Conservation (phyloP, 2,797 vertebrate genomes). For the Chrysocyon brachyurus region DNA sequence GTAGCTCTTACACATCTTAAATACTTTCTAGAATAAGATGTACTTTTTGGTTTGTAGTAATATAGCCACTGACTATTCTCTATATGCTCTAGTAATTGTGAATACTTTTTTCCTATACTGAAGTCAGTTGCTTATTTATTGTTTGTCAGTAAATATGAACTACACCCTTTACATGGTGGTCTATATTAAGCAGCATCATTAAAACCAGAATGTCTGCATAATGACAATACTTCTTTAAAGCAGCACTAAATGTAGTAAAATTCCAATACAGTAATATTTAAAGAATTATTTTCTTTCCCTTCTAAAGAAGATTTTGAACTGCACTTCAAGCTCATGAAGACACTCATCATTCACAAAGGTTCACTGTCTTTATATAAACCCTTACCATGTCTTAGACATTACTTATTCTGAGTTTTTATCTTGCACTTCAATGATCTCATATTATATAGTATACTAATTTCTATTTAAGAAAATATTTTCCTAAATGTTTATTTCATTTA, state of each 20-base stretch:
- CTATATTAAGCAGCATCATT: background rate
- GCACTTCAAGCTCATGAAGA: constrained; percentile 30
- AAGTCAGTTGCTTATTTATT: constrained; percentile 31
- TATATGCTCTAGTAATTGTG: constrained; percentile 24
- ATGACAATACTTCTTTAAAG: constrained; percentile 41
- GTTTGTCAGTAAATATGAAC: background rate
- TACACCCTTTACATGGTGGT: background rate
- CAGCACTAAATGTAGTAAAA: background rate
- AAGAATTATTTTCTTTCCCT: background rate
- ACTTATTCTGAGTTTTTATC: constrained; percentile 8
- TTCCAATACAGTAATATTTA: background rate
- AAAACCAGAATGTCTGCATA: constrained; percentile 8
- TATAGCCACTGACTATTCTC: background rate
- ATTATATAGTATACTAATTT: background rate
- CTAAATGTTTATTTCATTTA: constrained; percentile 17
- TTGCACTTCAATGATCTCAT: constrained; percentile 16
- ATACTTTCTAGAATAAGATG: constrained; percentile 22
- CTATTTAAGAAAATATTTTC: background rate
- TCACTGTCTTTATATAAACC: constrained; percentile 4
- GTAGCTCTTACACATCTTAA: constrained; percentile 10
- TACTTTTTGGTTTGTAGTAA: constrained; percentile 31
- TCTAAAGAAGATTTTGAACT: constrained; percentile 36
- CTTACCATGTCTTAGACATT: background rate
- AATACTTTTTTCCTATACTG: background rate
- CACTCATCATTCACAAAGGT: constrained; percentile 5